Base-by-base conservation (phyloP, 2,113 vertebrate species). In the Boleophthalmus pectinirostris region DNA sequence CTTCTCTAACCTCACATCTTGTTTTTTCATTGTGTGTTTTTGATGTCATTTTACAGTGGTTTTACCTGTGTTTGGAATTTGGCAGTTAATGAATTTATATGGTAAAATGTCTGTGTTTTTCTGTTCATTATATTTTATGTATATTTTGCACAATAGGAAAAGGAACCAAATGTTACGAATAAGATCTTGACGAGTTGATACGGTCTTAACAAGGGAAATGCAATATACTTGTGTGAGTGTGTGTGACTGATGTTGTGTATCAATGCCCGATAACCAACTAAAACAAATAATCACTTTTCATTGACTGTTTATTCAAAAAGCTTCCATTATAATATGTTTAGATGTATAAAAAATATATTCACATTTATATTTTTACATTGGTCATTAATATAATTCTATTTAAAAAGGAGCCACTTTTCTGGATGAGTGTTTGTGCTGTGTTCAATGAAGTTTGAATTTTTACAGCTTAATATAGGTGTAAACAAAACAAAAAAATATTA, bases 131-230 rank as follows among this genome's bases (percentile, higher is more conserved):
- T 49, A 72, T 74, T 85, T 78, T 88, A 90, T 93, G 90, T 93
- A 93, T 90, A 91, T 94, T 94, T 94, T 94, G 93, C 93, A 94
- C 93, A 94, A 83, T 75, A 90, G 80, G 85, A 93, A 93, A 61
- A 90, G 85, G 89, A 93, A 92, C 90, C 91, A 93, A 93, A 93
- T 90, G 91, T 91, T 93, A 93, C 88, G 72, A 85, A 91, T 80
- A 84, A 60, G 80, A 90, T 86, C 91, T 88, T 81, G 82, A 72
- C 86, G 88, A 89, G 85, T 87, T 65, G 85, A 83, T 67, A 74
- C 77, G 85, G 88, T 93, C 85, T 91, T 92, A 92, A 91, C 87
- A 92, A 94, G 92, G 91, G 88, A 93, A 92, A 90, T 88, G 86
- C 90, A 89, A 92, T 91, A 91, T 88, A 74, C 75, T 66, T 76